Percentiles rank a stretch among this genome's conserved stretches.
phyloP scores from a whole-genome alignment of 2,888 invertebrate species.

The Leucophora obtusa region DNA sequence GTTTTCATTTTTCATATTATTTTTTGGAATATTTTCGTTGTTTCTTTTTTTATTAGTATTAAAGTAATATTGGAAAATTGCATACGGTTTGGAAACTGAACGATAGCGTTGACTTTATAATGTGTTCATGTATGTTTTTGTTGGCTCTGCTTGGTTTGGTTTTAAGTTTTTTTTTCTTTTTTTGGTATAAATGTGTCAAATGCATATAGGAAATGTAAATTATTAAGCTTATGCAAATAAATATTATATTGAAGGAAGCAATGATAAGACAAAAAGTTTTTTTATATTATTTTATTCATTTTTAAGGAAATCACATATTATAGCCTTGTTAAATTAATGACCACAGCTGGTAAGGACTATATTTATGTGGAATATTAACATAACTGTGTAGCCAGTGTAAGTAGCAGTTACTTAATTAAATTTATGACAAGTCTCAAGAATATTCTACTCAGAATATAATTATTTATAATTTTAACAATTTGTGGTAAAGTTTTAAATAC shows the following conservation, averaged over 20 bases:
- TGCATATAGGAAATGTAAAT: slow-evolving; percentile 61
- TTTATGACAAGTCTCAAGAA: too few species aligned
- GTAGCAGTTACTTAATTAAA: too few species aligned
- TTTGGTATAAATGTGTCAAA: slow-evolving; percentile 60
- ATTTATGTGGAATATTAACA: background rate
- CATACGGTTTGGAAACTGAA: slow-evolving; percentile 46
- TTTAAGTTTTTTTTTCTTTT: background rate
- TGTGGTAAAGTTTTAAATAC: too few species aligned
- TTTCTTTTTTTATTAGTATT: slow-evolving; percentile 6
- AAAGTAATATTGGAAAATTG: slow-evolving; percentile 51
- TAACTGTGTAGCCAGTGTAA: background rate
- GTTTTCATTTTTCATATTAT: slow-evolving; percentile 48
- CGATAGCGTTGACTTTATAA: slow-evolving; percentile 19
- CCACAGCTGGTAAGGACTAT: background rate
- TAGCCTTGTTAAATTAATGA: background rate
- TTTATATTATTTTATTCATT: slow-evolving; percentile 23
- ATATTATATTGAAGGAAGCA: slow-evolving; percentile 29
- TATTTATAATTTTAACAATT: too few species aligned
- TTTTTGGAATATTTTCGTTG: slow-evolving; percentile 30
- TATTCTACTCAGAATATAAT: too few species aligned
- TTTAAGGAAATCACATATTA: slow-evolving; percentile 21
- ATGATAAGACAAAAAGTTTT: slow-evolving; percentile 47
- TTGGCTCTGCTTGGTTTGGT: slow-evolving; percentile 43
- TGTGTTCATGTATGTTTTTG: slow-evolving; percentile 23
- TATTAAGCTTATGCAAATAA: slow-evolving; percentile 58